phyloP scores from a whole-genome alignment of 1,140 invertebrate species.

The Asbolus verrucosus region DNA sequence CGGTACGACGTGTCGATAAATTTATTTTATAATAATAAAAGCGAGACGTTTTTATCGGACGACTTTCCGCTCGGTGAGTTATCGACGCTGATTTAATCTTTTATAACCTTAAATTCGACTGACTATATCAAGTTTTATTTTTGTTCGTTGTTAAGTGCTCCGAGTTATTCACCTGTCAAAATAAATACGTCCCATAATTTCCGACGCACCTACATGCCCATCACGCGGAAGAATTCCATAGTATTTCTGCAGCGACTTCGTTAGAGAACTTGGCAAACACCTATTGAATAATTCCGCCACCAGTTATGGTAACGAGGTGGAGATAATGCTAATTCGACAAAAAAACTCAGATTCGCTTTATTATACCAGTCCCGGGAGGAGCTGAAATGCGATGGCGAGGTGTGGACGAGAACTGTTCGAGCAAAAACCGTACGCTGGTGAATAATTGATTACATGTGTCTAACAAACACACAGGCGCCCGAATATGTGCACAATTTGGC shows the following conservation, averaged over 20 bases:
- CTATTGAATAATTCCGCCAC: slow-evolving; percentile 34
- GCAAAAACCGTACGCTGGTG: slow-evolving; percentile 24
- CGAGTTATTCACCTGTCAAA: slow-evolving; percentile 23
- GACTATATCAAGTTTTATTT: not conserved
- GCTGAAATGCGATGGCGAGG: slow-evolving; percentile 7
- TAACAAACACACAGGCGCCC: too few relatives aligned
- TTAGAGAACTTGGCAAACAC: slow-evolving; percentile 26
- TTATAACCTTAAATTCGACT: too few relatives aligned
- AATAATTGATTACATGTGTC: slow-evolving; percentile 17
- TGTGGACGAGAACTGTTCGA: slow-evolving; percentile 16
- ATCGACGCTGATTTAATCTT: too few relatives aligned
- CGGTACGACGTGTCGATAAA: too few relatives aligned
- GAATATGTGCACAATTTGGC: too few relatives aligned
- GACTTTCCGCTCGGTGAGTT: too few relatives aligned
- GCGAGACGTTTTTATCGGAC: too few relatives aligned
- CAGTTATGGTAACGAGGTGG: slow-evolving; percentile 31
- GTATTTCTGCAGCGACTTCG: too few relatives aligned
- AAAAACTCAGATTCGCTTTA: slow-evolving; percentile 32
- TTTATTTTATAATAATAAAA: too few relatives aligned
- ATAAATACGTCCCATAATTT: slow-evolving; percentile 16
- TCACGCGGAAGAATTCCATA: not conserved
- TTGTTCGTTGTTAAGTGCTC: not conserved
- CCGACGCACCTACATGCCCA: not conserved
- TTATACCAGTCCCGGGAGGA: slow-evolving; percentile 11
- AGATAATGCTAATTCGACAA: slow-evolving; percentile 23